Conservation (phyloP, 2,888 invertebrate genomes). For the Molorchus minor region DNA sequence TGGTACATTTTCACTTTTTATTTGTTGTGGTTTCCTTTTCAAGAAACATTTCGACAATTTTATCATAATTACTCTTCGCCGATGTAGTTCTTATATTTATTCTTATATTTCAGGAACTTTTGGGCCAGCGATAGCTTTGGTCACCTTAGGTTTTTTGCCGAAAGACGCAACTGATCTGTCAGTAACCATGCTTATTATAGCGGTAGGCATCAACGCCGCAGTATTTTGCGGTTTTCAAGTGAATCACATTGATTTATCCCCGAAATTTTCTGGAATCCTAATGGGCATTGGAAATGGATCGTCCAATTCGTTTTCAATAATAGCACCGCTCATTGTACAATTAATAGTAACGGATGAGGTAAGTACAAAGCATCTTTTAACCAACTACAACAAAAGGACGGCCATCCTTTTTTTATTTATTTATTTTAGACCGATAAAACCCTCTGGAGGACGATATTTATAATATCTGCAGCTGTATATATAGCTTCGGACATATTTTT, state of each 20-base stretch:
- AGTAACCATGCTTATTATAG: slow-evolving; percentile 72
- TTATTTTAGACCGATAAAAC: slow-evolving; percentile 68
- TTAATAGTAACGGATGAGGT: slow-evolving; percentile 76
- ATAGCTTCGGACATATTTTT: slow-evolving; percentile 75
- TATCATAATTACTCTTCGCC: too few species aligned
- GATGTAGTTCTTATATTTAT: too few species aligned
- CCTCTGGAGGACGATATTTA: slow-evolving; percentile 81
- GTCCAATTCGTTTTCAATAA: slow-evolving; percentile 81
- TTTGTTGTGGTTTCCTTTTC: too few species aligned
- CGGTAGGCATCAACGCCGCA: slow-evolving; percentile 80
- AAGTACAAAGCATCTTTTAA: slow-evolving; percentile 47
- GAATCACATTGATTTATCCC: slow-evolving; percentile 86
- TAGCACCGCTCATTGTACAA: slow-evolving; percentile 79
- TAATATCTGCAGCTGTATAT: slow-evolving; percentile 76
- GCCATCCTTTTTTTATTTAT: slow-evolving; percentile 4
- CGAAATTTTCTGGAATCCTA: slow-evolving; percentile 82
- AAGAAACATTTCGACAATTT: too few species aligned
- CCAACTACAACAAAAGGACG: not conserved
- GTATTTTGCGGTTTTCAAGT: slow-evolving; percentile 80
- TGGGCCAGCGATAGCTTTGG: slow-evolving; percentile 56
- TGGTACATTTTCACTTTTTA: too few species aligned
- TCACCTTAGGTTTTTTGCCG: slow-evolving; percentile 46
- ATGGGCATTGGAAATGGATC: slow-evolving; percentile 87
- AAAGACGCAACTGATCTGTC: slow-evolving; percentile 61
- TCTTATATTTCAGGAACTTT: slow-evolving; percentile 59